A percentile compares a stretch with the other conserved stretches of the same genome.
Conservation (phyloP, 2,113 vertebrate genomes). For the Nymphicus hollandicus region DNA sequence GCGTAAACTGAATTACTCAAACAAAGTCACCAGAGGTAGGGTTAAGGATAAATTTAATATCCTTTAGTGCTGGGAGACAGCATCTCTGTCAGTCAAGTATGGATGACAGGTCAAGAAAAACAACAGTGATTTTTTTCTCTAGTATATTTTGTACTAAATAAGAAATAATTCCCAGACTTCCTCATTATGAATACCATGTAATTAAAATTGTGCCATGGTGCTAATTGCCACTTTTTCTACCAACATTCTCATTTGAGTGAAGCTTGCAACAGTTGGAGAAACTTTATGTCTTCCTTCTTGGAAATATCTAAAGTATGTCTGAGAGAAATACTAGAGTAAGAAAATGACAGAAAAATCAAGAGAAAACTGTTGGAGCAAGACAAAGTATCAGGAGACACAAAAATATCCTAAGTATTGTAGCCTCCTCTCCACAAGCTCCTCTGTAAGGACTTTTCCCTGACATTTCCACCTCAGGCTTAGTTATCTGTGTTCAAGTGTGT, state of each 20-base stretch:
- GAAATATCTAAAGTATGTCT: not conserved
- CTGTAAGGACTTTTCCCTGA: not conserved
- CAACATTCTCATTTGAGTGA: not conserved
- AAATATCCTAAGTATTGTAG: not conserved
- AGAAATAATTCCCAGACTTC: not conserved
- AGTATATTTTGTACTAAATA: not conserved
- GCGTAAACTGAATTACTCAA: not conserved
- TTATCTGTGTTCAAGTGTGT: not conserved
- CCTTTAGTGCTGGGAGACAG: not conserved
- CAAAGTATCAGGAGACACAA: not conserved
- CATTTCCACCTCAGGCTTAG: not conserved
- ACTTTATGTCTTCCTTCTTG: not conserved
- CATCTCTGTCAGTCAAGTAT: not conserved
- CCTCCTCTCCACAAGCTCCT: not conserved
- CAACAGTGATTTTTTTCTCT: not conserved
- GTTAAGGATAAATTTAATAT: not conserved
- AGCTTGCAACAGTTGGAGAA: not conserved
- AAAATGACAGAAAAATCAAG: not conserved
- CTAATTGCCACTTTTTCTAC: not conserved
- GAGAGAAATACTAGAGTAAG: not conserved
- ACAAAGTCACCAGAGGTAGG: not conserved
- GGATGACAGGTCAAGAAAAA: not conserved
- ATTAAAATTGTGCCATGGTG: not conserved
- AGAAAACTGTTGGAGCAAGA: not conserved
- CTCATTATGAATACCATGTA: not conserved